Percentiles rank a stretch among this genome's conserved stretches.
phyloP scores from a whole-genome alignment of 2,888 invertebrate genomes.

The Eupithecia pulchellata region DNA sequence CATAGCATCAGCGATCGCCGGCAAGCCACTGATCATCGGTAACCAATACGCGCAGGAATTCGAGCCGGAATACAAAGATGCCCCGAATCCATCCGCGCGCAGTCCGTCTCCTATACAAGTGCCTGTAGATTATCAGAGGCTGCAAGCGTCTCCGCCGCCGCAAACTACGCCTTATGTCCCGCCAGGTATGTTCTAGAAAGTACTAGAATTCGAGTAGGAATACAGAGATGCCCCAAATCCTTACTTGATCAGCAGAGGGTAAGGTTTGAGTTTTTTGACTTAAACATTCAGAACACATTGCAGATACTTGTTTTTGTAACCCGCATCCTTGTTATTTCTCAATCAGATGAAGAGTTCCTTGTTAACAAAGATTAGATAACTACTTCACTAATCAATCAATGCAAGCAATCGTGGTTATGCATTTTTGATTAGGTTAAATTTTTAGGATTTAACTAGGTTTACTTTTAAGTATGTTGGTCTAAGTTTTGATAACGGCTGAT shows the following conservation, averaged over 20 bases:
- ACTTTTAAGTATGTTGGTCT: no score
- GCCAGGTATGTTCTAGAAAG: conserved; percentile 59
- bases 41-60: conserved; percentile 81
- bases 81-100: conserved; percentile 49
- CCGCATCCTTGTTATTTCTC: neutral
- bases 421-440: no score
- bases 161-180: conserved; percentile 74
- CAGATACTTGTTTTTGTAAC: neutral
- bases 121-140: conserved; percentile 64
- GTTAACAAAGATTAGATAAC: neutral
- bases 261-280: conserved; percentile 31
- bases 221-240: conserved; percentile 60
- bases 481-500: no score
- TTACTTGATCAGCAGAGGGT: conserved; percentile 62
- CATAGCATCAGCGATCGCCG: conserved; percentile 55
- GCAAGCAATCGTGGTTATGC: neutral
- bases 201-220: conserved; percentile 76
- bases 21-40: conserved; percentile 76
- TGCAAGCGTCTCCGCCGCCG: conserved; percentile 71
- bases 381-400: neutral
- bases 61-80: conserved; percentile 75
- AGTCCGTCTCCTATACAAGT: conserved; percentile 64
- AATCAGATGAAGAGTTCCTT: neutral
- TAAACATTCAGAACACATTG: neutral
- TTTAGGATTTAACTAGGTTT: no score